Evolutionary conservation across 2,888 invertebrate species (phyloP), one percentile per base, ranked within the genome.

Genomic region (Ferdinandea cuprea): DNA sequence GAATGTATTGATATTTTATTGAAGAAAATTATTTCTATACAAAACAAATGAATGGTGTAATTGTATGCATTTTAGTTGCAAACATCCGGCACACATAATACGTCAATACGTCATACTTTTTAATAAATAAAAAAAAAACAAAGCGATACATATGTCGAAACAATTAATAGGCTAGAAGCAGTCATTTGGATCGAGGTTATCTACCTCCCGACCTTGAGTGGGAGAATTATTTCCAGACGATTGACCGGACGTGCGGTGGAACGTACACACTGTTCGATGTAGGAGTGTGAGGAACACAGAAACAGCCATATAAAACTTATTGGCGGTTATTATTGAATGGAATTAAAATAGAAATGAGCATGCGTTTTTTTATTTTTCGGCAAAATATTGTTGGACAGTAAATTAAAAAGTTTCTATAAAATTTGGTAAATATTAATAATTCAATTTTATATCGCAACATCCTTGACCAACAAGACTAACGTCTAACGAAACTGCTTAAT

Each of bases 171-270:
- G 42, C 50, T 48, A 65, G 48, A 78, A n/a, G n/a, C 68, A 56
- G 66, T 56, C 59, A 81, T 77, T 81, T 77, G 48, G 81, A 77
- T 59, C 77, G 71, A 81, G 81, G 81, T 81, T 81, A 66, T 77
- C 71, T 81, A 77, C 81, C 81, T 81, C 61, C 40, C 35, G 66
- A 81, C 81, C 81, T 81, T 81, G 77, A 50, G 65, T 71, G 59
- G 54, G 71, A 66, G 50, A 65, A 42, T 63, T 63, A 80, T 80
- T 76, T 52, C 50, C 68, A 63, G 21, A n/a, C 42, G 63, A 66
- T 40, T 63, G 54, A 37, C 19, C 37, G 44, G 44, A 46, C 46
- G 35, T n/a, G n/a, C n/a, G n/a, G n/a, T n/a, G 8, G 13, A 5
- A 46, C 21, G 37, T 35, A 37, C n/a, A 42, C 52, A 50, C n/a